phyloP scores from a whole-genome alignment of 2,113 vertebrate species.

The Struthio camelus region DNA sequence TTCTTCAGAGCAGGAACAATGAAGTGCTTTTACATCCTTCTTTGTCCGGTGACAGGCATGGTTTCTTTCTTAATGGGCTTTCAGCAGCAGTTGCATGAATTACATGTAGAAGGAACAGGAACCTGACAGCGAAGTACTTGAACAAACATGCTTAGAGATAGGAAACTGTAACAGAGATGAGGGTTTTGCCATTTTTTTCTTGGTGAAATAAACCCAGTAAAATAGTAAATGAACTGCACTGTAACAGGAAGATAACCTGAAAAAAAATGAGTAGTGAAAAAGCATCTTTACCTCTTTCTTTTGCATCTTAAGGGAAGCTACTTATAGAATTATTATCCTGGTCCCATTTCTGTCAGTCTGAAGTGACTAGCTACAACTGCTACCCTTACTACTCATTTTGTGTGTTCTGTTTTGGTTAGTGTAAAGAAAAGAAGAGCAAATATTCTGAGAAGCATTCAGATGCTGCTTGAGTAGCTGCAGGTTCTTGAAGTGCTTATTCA shows the following conservation, averaged over 20 bases:
- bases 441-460: background rate
- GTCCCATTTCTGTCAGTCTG: background rate
- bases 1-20: conserved; percentile 32
- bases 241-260: background rate
- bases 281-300: background rate
- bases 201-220: background rate
- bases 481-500: background rate
- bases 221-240: background rate
- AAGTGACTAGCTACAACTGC: background rate
- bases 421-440: background rate
- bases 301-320: background rate
- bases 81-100: background rate
- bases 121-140: background rate
- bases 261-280: background rate
- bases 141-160: background rate
- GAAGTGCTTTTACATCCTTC: conserved; percentile 17
- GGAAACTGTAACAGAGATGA: background rate
- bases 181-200: background rate
- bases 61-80: conserved; percentile 37
- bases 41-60: background rate
- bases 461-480: background rate
- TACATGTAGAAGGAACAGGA: background rate
- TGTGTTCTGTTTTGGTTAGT: background rate
- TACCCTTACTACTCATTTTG: background rate
- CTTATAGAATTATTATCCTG: background rate